phyloP scores from a whole-genome alignment of 2,888 invertebrate genomes.

The Tachystola acroxantha region DNA sequence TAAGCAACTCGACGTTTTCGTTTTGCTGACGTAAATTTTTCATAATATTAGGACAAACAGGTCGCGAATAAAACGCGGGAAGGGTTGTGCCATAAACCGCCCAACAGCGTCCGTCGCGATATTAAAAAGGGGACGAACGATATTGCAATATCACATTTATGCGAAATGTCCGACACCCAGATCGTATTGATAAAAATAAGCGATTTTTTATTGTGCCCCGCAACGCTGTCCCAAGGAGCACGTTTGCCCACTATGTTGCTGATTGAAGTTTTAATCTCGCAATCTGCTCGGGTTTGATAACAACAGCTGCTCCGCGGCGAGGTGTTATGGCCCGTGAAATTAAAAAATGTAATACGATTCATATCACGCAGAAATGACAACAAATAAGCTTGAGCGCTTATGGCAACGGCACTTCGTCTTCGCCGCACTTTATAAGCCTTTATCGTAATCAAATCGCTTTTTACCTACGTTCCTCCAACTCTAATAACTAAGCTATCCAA shows the following conservation, averaged over 20 bases:
- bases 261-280: slow-evolving; percentile 31
- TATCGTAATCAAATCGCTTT: slow-evolving; percentile 60
- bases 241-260: slow-evolving; percentile 33
- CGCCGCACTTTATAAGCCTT: slow-evolving; percentile 28
- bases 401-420: slow-evolving; percentile 10
- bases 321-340: slow-evolving; percentile 13
- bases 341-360: slow-evolving; percentile 9
- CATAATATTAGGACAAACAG: slow-evolving; percentile 78
- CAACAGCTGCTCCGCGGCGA: slow-evolving; percentile 1
- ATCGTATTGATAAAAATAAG: slow-evolving; percentile 79
- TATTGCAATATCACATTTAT: slow-evolving; percentile 79
- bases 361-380: not conserved
- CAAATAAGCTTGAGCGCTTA: not conserved
- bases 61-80: slow-evolving; percentile 75
- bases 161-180: slow-evolving; percentile 76
- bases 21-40: slow-evolving; percentile 74
- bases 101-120: slow-evolving; percentile 73
- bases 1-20: slow-evolving; percentile 48
- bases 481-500: slow-evolving; percentile 51
- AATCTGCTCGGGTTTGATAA: slow-evolving; percentile 9
- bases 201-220: slow-evolving; percentile 73
- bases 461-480: slow-evolving; percentile 51
- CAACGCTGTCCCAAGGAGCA: slow-evolving; percentile 43
- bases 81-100: slow-evolving; percentile 77
- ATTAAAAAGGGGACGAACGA: slow-evolving; percentile 77